Base-by-base conservation (phyloP, 2,888 invertebrate genomes). In the Metacarcinus magister region DNA sequence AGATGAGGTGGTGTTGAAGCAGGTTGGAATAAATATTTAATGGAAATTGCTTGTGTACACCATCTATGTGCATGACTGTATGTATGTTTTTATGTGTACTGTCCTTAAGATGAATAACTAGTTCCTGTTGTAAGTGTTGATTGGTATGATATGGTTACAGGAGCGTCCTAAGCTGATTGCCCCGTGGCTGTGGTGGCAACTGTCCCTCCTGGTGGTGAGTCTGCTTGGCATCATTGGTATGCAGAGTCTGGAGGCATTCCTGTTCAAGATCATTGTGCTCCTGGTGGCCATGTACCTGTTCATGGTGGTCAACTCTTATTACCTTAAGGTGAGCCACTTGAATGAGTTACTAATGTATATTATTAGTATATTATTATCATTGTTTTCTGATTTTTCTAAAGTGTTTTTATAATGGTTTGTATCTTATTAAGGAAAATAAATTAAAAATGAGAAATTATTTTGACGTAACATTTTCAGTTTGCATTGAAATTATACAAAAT, bases 231-330 rank as follows among this genome's bases (percentile, higher is more conserved):
- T 94, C 43, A 60, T 90, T 44, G 60, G 60, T 44, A 8, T 60
- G 39, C 43, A 39, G 32, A 90, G 54, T 60, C n/a, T 43, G 2
- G 32, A 60, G 43, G 46, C 54, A 60, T 54, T 94, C n/a, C 10
- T 87, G 32, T 32, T 23, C 32, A 91, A 32, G 39, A 60, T 94
- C n/a, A 90, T 13, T 19, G 0, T 90, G 13, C 60, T 94, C 60
- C 48, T 94, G 23, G n/a, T 94, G 44, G 60, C 23, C 46, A 43
- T 94, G 28, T 94, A 94, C 94, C 90, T 90, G 67, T 94, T 90
- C 90, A 89, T 90, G 43, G 90, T 94, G 48, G 94, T 94, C 28
- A 94, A 94, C 54, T 94, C 94, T 2, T 94, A 90, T 43, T 94
- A 94, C 54, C 54, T 90, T 39, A 54, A 94, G 90, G 94, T 90